These are phyloP conservation scores for Rhipidura dahli DNA, from an alignment of 2,113 vertebrate genomes.

Conservation along the genomic window DNA sequence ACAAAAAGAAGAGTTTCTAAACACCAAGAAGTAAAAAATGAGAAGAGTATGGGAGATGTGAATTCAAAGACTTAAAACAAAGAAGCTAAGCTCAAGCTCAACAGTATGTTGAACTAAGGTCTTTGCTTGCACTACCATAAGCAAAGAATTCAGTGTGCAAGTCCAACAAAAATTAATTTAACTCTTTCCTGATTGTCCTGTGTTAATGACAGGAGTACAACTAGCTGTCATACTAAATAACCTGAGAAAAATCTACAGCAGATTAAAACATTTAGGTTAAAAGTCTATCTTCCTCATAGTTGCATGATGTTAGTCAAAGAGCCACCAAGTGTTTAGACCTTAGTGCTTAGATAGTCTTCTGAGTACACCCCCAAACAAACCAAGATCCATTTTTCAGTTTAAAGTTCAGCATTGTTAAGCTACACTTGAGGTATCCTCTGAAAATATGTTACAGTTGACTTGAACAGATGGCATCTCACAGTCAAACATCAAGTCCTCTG, in stretches of 20 bases:
- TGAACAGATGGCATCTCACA: neutral
- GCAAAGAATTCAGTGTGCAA: neutral
- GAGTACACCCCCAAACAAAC: neutral
- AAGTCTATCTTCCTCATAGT: neutral
- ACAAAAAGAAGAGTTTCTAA: neutral
- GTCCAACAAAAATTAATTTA: neutral
- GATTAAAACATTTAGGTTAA: neutral
- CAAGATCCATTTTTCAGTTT: neutral
- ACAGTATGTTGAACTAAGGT: neutral
- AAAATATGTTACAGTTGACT: neutral
- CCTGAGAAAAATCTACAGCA: neutral
- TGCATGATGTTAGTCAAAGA: neutral
- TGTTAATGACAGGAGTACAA: neutral
- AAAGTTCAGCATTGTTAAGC: neutral
- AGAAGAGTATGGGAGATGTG: neutral
- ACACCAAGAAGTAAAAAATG: neutral
- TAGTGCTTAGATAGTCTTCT: accelerated
- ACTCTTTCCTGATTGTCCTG: neutral
- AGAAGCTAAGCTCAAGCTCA: neutral
- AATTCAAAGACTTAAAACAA: neutral
- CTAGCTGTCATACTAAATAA: neutral
- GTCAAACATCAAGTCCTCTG: neutral
- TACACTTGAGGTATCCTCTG: neutral
- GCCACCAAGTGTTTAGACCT: neutral
- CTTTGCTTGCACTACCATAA: neutral